Percentiles rank a stretch among this genome's conserved stretches.
Conservation (phyloP, 1,140 invertebrate species). For the Adoxophyes honmai region DNA sequence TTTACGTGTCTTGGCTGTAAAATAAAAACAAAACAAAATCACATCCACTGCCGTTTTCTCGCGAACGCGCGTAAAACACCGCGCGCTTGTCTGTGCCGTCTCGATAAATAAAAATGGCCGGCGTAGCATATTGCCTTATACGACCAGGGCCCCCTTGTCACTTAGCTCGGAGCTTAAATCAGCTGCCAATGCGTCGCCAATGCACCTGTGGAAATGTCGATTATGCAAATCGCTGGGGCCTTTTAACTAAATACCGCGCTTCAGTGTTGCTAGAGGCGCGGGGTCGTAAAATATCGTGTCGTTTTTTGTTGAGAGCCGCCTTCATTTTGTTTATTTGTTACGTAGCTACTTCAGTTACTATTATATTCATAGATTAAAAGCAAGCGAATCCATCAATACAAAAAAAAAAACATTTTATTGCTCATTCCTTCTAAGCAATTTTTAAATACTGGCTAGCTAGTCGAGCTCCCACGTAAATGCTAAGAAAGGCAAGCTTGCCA, state of each 20-base stretch:
- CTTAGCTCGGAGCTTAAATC: conserved; percentile 59
- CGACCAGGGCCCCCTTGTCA: conserved; percentile 49
- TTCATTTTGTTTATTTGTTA: conserved; percentile 11
- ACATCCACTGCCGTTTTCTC: background rate
- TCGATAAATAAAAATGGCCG: conserved; percentile 55
- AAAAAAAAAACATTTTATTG: too few species aligned
- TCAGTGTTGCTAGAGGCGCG: conserved; percentile 31
- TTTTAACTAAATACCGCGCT: conserved; percentile 69
- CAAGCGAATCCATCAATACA: too few species aligned
- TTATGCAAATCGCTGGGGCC: conserved; percentile 64
- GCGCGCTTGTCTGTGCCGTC: conserved; percentile 23
- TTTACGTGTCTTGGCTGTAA: background rate
- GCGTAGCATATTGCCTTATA: conserved; percentile 61
- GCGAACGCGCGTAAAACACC: conserved; percentile 14
- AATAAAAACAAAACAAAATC: background rate
- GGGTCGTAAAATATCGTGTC: background rate
- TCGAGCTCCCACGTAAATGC: conserved; percentile 5
- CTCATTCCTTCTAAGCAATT: too few species aligned
- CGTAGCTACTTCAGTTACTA: background rate
- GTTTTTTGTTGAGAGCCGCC: background rate
- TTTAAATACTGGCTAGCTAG: too few species aligned
- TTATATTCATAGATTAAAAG: too few species aligned
- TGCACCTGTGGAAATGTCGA: conserved; percentile 70
- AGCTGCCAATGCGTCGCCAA: conserved; percentile 46
- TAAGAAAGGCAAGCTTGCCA: conserved; percentile 27